Conservation (phyloP, 2,888 invertebrate genomes). For the Crossocerus cetratus region DNA sequence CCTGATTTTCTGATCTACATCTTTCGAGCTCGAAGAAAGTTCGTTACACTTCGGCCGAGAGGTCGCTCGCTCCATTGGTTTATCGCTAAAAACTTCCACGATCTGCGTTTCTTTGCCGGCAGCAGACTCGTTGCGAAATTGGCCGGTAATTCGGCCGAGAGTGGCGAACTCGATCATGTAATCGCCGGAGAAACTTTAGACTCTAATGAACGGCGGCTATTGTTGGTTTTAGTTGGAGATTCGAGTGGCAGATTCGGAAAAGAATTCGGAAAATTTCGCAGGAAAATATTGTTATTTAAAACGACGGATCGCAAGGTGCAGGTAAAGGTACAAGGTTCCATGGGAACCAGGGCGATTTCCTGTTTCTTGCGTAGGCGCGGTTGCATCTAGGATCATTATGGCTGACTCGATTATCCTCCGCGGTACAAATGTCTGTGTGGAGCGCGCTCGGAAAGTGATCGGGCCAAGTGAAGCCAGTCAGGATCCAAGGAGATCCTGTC, state of each 20-base stretch:
- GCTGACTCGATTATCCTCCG: background rate
- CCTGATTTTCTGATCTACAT: no score
- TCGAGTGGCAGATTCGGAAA: no score
- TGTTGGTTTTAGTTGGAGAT: background rate
- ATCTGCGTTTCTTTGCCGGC: background rate
- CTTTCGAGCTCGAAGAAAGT: background rate
- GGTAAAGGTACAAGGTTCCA: no score
- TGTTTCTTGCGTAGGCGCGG: no score
- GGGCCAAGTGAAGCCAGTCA: slow-evolving; percentile 31
- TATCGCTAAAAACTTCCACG: background rate
- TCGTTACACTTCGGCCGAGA: background rate
- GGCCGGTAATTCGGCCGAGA: background rate
- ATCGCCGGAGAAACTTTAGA: background rate
- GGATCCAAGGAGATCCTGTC: slow-evolving; percentile 58
- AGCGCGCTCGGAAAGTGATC: slow-evolving; percentile 35
- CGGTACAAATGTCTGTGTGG: background rate
- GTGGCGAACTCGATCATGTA: background rate
- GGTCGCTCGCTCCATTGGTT: background rate
- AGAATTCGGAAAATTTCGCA: no score
- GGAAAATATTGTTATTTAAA: no score
- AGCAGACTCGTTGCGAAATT: background rate
- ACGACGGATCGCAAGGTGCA: no score
- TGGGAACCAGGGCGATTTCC: no score
- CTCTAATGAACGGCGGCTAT: background rate
- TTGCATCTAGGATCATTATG: no score